Evolutionary conservation across 2,888 invertebrate species (phyloP).

Genomic region (Drosophila histrio): DNA sequence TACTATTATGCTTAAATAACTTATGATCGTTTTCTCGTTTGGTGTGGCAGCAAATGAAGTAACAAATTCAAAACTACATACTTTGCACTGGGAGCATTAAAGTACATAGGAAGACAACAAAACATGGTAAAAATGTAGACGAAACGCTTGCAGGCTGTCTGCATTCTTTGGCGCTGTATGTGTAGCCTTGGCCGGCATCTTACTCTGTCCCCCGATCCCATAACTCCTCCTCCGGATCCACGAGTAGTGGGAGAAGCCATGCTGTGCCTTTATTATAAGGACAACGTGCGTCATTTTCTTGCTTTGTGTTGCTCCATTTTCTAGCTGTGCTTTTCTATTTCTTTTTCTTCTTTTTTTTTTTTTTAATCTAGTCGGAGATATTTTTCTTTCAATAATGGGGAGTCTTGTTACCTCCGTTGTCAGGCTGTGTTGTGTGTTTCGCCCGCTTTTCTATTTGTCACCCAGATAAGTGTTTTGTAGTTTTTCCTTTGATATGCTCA

Average conservation of each 20-base stretch:
- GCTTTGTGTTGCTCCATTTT: constrained; percentile 60
- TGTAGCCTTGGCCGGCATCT: constrained; percentile 31
- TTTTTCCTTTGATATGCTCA: constrained; percentile 74
- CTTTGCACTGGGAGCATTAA: not conserved
- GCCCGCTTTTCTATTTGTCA: constrained; percentile 75
- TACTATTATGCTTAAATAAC: not conserved
- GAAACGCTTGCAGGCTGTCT: constrained; percentile 46
- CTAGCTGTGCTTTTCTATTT: constrained; percentile 48
- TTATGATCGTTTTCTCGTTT: not conserved
- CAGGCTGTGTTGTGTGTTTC: constrained; percentile 9
- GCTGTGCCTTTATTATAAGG: constrained; percentile 67
- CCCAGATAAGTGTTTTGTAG: constrained; percentile 79
- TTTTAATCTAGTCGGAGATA: constrained; percentile 77
- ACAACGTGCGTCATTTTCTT: constrained; percentile 70
- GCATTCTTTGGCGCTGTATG: not conserved
- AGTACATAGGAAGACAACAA: constrained; percentile 13
- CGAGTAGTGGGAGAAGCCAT: constrained; percentile 9
- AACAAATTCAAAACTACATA: not conserved
- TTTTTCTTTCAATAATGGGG: constrained; percentile 69
- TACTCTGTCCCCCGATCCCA: not conserved
- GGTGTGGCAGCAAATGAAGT: not conserved
- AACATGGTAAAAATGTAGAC: constrained; percentile 37
- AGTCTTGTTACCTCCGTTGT: constrained; percentile 24
- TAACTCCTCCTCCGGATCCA: not conserved
- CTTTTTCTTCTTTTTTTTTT: constrained; percentile 32